Evolutionary conservation across 2,113 vertebrate species (phyloP), one percentile per base, ranked within the genome.

Genomic region (Cercopithecus mona): DNA sequence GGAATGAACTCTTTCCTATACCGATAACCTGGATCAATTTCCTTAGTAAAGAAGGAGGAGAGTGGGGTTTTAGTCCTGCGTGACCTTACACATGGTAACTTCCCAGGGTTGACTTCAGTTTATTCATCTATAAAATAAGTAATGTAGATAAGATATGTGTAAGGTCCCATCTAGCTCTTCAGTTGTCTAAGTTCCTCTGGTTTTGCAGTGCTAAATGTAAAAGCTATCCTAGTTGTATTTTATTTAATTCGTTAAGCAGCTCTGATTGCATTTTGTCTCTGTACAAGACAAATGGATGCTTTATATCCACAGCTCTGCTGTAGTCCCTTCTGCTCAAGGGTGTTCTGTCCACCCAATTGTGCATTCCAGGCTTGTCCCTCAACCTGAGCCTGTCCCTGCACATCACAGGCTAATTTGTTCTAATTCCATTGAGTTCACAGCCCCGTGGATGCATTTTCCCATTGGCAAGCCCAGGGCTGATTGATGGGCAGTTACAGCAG

Each of bases 391-490:
- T 95, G 84, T 95, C 97, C 95, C 48, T 59, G 22, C 81, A 55
- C 0, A 38, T 97, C 57, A 88, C 48, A 16, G 96, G 13, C 79
- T 98, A 86, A 97, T 93, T 68, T 90, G 61, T 76, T 91, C 73
- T 89, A 73, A 94, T 97, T 61, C 90, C 8, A 70, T 88, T 61
- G 57, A 93, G 80, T 75, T 66, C 27, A 93, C 11, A 95, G 98
- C n/a, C 2, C 1, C 72, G 25, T 75, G 93, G 97, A 76, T 95
- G 97, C 90, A 30, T 78, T 66, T 76, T 91, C 57, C 89, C 48
- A 59, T 23, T 89, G 20, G 7, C 48, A n/a, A 59, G 95, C 35
- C 93, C 92, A 11, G 40, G 88, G 40, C 66, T 98, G 93, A 50
- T 92, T 83, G 95, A 93, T 85, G 92, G 96, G 38, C 35, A 96